A percentile compares a stretch with the other conserved stretches of the same genome.
Conservation (phyloP, 2,113 vertebrate genomes). For the Nerophis lumbriciformis region DNA sequence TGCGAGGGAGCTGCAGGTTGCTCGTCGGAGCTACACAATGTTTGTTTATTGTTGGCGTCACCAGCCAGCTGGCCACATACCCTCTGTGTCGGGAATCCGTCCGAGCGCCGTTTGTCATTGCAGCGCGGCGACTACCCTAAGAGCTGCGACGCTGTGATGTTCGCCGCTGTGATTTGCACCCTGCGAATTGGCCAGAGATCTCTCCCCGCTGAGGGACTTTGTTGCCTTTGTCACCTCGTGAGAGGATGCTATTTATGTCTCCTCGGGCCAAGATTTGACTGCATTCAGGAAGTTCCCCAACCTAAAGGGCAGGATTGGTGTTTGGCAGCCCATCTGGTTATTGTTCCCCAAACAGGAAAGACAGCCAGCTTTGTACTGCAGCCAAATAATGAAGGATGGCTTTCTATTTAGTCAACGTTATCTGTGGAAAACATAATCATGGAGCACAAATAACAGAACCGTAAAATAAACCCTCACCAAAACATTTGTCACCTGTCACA, state of each 20-base stretch:
- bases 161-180: slow-evolving; percentile 21
- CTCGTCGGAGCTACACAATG: slow-evolving; percentile 51
- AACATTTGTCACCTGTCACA: not conserved
- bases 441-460: not conserved
- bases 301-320: slow-evolving; percentile 8
- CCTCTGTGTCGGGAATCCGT: slow-evolving; percentile 20
- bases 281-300: slow-evolving; percentile 4
- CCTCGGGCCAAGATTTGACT: slow-evolving; percentile 23
- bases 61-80: slow-evolving; percentile 53
- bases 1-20: slow-evolving; percentile 40
- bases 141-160: slow-evolving; percentile 7
- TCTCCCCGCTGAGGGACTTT: slow-evolving; percentile 29
- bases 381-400: slow-evolving; percentile 2
- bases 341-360: slow-evolving; percentile 7
- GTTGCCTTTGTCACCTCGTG: slow-evolving; percentile 37
- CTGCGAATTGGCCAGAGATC: slow-evolving; percentile 13
- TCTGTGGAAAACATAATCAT: not conserved
- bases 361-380: not conserved
- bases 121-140: slow-evolving; percentile 10
- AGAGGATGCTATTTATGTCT: slow-evolving; percentile 15
- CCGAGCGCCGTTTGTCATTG: slow-evolving; percentile 17
- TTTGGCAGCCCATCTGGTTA: slow-evolving; percentile 1
- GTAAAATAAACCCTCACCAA: not conserved
- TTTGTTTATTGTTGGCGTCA: slow-evolving; percentile 61
- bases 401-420: not conserved